Evolutionary conservation across 2,797 vertebrate species (phyloP).

Genomic region (Leptodactylus fallax): DNA sequence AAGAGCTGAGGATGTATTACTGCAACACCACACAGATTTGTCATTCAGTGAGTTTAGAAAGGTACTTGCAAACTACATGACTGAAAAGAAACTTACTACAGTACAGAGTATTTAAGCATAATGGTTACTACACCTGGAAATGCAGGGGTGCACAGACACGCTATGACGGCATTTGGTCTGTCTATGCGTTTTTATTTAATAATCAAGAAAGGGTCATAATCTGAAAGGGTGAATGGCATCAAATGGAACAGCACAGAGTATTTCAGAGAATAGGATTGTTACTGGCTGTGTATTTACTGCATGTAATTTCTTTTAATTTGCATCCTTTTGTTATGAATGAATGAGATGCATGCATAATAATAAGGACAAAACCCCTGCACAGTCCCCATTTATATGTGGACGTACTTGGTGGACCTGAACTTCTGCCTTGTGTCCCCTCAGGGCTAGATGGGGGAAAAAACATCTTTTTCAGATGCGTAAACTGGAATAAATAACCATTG

Average conservation of each 20-base stretch:
- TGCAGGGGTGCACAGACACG: background rate
- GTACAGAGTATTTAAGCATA: background rate
- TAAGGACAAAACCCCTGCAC: background rate
- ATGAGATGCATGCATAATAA: background rate
- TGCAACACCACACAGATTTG: background rate
- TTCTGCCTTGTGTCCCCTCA: conserved; percentile 12
- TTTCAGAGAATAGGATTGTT: background rate
- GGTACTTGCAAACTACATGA: background rate
- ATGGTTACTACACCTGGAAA: background rate
- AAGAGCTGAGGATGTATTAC: background rate
- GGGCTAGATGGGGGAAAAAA: background rate
- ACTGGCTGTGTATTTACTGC: background rate
- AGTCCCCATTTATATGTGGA: background rate
- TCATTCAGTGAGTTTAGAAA: background rate
- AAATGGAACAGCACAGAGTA: background rate
- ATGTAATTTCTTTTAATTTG: background rate
- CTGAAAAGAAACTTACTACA: background rate
- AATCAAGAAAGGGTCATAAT: too few relatives aligned
- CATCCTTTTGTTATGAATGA: background rate
- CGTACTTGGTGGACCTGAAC: conserved; percentile 24
- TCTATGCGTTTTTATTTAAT: background rate
- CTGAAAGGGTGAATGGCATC: too few relatives aligned
- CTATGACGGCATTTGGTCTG: background rate
- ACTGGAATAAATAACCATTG: background rate
- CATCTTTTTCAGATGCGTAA: background rate